These are phyloP conservation scores for Invenusta paracnida DNA, from an alignment of 2,888 invertebrate genomes.

Conservation along the genomic window DNA sequence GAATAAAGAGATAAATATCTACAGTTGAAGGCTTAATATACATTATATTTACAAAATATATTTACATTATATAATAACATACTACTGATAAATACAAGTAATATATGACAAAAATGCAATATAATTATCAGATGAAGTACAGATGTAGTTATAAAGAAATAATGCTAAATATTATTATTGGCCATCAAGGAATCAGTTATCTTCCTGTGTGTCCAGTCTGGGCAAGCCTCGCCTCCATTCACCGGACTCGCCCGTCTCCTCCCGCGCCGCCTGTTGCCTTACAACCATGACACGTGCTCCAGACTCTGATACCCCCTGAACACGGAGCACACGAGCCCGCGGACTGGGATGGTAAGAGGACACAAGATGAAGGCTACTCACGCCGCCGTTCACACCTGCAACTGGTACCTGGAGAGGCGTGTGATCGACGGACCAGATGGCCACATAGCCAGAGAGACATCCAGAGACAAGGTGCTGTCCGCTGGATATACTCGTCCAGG, in stretches of 20 bases:
- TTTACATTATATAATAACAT: too few species aligned
- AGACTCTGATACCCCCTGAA: not conserved
- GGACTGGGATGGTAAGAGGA: not conserved
- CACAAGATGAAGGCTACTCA: not conserved
- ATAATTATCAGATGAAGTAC: too few species aligned
- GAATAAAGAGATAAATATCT: too few species aligned
- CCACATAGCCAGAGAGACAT: not conserved
- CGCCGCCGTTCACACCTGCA: not conserved
- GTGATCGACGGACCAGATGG: not conserved
- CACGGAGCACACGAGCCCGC: not conserved
- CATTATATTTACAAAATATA: too few species aligned
- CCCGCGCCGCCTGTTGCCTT: not conserved
- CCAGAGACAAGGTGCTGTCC: not conserved
- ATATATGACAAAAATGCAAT: too few species aligned
- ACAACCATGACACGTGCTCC: conserved; percentile 5
- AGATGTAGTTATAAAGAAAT: too few species aligned
- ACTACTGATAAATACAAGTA: too few species aligned
- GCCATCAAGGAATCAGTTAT: not conserved
- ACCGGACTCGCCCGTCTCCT: not conserved
- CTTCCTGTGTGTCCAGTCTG: not conserved
- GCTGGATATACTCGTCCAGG: not conserved
- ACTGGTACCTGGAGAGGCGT: not conserved
- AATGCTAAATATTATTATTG: too few species aligned
- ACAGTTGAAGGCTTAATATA: too few species aligned
- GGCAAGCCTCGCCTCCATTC: too few species aligned